A percentile compares a stretch with the other conserved stretches of the same genome.
These are phyloP conservation scores for Poeciliopsis gracilis DNA, from an alignment of 2,797 vertebrate genomes.

Conservation along the genomic window DNA sequence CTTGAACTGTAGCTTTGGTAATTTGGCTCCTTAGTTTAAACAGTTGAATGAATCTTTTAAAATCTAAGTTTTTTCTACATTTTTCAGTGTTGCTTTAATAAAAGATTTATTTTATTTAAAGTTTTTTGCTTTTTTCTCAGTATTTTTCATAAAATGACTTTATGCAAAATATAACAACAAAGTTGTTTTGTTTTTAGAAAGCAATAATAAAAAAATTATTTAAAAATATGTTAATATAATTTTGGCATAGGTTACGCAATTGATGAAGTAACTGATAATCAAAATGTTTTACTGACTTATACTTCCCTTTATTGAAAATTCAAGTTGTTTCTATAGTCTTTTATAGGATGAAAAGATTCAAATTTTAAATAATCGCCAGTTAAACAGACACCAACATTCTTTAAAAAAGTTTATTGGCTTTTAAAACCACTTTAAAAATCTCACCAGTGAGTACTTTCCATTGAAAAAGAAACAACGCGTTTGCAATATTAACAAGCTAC, in stretches of 20 bases:
- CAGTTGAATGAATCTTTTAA: not conserved
- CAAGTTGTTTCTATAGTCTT: not conserved
- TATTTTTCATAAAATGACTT: not conserved
- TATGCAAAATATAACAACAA: too few relatives aligned
- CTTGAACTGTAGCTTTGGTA: not conserved
- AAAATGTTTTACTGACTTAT: not conserved
- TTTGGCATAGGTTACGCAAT: not conserved
- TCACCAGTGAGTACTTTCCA: slow-evolving; percentile 99
- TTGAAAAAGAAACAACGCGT: slow-evolving; percentile 96
- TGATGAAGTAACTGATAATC: not conserved
- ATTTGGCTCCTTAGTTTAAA: not conserved
- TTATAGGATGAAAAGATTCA: not conserved
- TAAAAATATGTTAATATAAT: not conserved
- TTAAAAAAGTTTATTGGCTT: slow-evolving; percentile 98
- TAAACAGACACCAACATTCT: slow-evolving; percentile 65
- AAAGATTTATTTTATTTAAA: not conserved
- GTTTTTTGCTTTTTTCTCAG: not conserved
- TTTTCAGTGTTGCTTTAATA: not conserved
- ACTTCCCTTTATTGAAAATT: not conserved
- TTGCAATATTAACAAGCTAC: slow-evolving; percentile 98
- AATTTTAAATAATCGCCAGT: slow-evolving; percentile 25
- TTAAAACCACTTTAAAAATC: slow-evolving; percentile 99
- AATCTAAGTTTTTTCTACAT: not conserved
- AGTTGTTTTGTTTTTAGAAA: too few relatives aligned
- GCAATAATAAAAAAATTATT: not conserved